phyloP scores from a whole-genome alignment of 2,113 vertebrate species.

The Noturus placidus region DNA sequence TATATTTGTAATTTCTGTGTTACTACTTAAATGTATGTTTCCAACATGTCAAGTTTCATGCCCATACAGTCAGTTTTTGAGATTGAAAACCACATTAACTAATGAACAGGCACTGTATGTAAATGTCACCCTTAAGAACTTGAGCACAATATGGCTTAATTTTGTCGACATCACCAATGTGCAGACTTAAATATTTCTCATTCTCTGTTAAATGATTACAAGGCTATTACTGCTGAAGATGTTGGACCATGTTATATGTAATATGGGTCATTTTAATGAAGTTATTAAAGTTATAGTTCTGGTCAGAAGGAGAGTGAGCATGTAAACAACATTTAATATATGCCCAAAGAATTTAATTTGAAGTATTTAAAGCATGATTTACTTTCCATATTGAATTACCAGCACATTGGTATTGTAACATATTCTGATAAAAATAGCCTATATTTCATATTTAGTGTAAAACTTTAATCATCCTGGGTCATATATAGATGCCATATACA shows the following conservation, averaged over 20 bases:
- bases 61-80: not conserved
- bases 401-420: not conserved
- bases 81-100: not conserved
- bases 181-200: not conserved
- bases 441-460: not conserved
- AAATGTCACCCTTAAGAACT: not conserved
- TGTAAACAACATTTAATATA: not conserved
- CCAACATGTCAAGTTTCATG: not conserved
- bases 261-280: not conserved
- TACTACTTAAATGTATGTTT: not conserved
- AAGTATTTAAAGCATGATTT: not conserved
- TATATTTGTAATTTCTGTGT: not conserved
- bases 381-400: not conserved
- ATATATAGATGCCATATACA: not conserved
- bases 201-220: not conserved
- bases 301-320: not conserved
- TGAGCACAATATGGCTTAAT: not conserved
- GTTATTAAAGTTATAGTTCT: not conserved
- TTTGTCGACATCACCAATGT: not conserved
- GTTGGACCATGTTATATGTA: not conserved
- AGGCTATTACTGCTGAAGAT: not conserved
- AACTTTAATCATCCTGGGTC: not conserved
- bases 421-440: not conserved
- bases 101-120: not conserved
- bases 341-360: not conserved